A percentile compares a stretch with the other conserved stretches of the same genome.
These are phyloP conservation scores for Trisateles emortualis DNA, from an alignment of 2,888 invertebrate species.

Conservation along the genomic window DNA sequence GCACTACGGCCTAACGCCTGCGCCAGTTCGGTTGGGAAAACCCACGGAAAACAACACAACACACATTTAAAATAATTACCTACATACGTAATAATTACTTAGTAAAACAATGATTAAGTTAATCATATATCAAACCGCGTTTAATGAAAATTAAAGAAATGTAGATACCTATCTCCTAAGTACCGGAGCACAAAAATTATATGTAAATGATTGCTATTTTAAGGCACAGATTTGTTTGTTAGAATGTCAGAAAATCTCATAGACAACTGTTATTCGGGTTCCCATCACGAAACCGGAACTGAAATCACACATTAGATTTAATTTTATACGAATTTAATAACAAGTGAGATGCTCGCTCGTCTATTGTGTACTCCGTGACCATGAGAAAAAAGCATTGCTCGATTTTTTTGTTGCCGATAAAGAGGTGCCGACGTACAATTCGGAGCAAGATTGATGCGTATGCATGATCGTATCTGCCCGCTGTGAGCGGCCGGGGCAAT, in stretches of 20 bases:
- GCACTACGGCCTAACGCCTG: constrained; percentile 6
- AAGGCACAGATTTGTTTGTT: constrained; percentile 59
- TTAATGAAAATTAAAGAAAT: constrained; percentile 48
- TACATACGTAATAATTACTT: constrained; percentile 35
- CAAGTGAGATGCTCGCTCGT: constrained; percentile 75
- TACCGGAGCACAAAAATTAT: constrained; percentile 54
- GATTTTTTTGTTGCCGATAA: constrained; percentile 80
- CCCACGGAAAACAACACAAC: constrained; percentile 15
- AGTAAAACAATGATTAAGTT: constrained; percentile 47
- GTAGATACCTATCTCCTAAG: constrained; percentile 56
- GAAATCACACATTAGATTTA: constrained; percentile 85
- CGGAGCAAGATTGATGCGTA: constrained; percentile 81
- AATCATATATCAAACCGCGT: constrained; percentile 31
- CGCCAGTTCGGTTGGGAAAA: constrained; percentile 21
- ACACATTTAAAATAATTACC: constrained; percentile 35
- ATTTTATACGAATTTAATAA: constrained; percentile 87
- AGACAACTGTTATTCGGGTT: constrained; percentile 75
- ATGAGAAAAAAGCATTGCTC: constrained; percentile 78
- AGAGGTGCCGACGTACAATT: constrained; percentile 83
- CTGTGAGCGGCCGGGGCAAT: constrained; percentile 69
- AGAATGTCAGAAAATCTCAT: constrained; percentile 60
- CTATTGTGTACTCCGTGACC: constrained; percentile 75
- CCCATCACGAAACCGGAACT: constrained; percentile 84
- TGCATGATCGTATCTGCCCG: constrained; percentile 76
- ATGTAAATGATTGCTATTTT: constrained; percentile 63